Percentiles rank a stretch among this genome's conserved stretches.
Evolutionary conservation across 2,888 invertebrate genomes (phyloP).

Genomic region (Lomographa bimaculata): DNA sequence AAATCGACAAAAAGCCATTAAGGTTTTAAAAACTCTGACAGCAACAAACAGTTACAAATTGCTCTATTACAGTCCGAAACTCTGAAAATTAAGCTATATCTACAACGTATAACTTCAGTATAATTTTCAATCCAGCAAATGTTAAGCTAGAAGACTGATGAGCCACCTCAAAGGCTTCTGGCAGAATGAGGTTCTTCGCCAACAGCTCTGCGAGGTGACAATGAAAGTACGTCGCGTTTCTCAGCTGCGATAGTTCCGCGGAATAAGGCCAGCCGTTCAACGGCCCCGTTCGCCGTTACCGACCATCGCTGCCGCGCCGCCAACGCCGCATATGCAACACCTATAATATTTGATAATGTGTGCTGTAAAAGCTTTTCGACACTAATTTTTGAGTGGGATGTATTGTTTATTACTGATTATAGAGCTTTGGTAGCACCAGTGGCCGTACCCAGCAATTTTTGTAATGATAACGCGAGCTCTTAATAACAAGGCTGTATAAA

Average conservation of each 20-base stretch:
- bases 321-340: slow-evolving; percentile 30
- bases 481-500: too few relatives aligned
- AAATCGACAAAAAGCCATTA: too few relatives aligned
- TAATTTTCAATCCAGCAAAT: too few relatives aligned
- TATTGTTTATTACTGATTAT: slow-evolving; percentile 21
- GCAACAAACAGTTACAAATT: too few relatives aligned
- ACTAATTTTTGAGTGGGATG: slow-evolving; percentile 20
- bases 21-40: too few relatives aligned
- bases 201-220: slow-evolving; percentile 64
- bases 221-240: slow-evolving; percentile 79
- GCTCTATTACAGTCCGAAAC: too few relatives aligned
- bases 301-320: slow-evolving; percentile 24
- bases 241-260: slow-evolving; percentile 74
- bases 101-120: too few relatives aligned
- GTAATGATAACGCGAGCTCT: too few relatives aligned
- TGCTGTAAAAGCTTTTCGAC: slow-evolving; percentile 19
- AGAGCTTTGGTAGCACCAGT: slow-evolving; percentile 2
- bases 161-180: not conserved
- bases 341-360: slow-evolving; percentile 32
- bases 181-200: slow-evolving; percentile 17
- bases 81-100: too few relatives aligned
- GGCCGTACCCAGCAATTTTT: too few relatives aligned
- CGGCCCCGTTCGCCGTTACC: slow-evolving; percentile 63
- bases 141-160: too few relatives aligned
- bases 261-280: slow-evolving; percentile 81